Evolutionary conservation across 2,888 invertebrate genomes (phyloP).

Genomic region (Scelioninae gen. 1): DNA sequence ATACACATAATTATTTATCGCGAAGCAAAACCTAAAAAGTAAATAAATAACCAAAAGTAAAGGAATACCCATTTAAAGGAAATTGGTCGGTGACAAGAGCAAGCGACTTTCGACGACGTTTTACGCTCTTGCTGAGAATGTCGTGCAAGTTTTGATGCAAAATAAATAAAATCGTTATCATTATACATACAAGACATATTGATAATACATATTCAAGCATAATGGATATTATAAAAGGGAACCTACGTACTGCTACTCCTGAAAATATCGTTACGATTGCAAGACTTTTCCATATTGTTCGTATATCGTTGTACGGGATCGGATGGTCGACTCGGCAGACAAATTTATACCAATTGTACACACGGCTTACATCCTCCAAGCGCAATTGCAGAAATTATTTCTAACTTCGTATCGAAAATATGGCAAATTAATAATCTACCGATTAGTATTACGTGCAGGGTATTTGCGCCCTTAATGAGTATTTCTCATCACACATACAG

Average conservation of each 20-base stretch:
- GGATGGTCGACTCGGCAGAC: constrained; percentile 22
- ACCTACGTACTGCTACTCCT: constrained; percentile 75
- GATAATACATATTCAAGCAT: constrained; percentile 56
- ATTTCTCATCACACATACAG: constrained; percentile 36
- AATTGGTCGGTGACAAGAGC: constrained; percentile 26
- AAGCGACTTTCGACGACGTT: constrained; percentile 24
- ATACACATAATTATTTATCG: constrained; percentile 33
- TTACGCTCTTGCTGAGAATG: constrained; percentile 45
- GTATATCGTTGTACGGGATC: constrained; percentile 80
- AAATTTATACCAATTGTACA: constrained; percentile 50
- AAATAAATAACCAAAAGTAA: constrained; percentile 15
- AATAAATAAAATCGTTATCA: constrained; percentile 42
- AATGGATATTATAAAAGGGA: constrained; percentile 60
- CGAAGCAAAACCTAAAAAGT: constrained; percentile 3
- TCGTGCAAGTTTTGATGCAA: constrained; percentile 59
- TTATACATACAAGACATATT: constrained; percentile 47
- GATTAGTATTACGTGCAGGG: constrained; percentile 11
- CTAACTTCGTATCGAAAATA: background rate
- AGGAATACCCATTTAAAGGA: constrained; percentile 7
- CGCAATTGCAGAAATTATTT: constrained; percentile 4
- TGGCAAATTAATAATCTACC: background rate
- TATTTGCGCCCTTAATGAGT: constrained; percentile 24
- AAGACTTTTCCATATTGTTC: constrained; percentile 81
- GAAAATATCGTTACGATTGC: constrained; percentile 78
- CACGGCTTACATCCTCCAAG: constrained; percentile 33